Evolutionary conservation across 2,888 invertebrate species (phyloP), one percentile per base, ranked within the genome.

Genomic region (Conus canariensis): DNA sequence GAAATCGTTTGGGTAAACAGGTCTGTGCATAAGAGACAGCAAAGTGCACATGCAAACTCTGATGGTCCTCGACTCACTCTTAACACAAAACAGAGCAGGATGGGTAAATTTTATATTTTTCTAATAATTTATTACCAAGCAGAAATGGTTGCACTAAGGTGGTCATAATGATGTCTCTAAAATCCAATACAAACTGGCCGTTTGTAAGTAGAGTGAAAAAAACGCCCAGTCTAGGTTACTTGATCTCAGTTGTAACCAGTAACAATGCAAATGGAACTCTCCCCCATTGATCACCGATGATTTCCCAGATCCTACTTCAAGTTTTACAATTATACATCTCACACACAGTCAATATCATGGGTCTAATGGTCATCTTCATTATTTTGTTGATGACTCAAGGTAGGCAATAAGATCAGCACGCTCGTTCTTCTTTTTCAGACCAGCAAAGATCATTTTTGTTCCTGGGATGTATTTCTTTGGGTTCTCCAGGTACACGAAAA

Each of bases 401-500:
- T 99, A 99, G 74, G 99, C 98, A 95, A 99, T 99, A 90, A 99
- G 97, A 97, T 99, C 99, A 19, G 97, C 98, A 92, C 99, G 97
- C 94, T 99, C 99, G 91, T 98, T 97, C 77, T 98, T 97, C 97
- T 99, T 99, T 97, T 99, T 99, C 95, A 99, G 97, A 92, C 99
- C 99, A 93, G 99, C 99, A 95, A 99, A 99, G 96, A 99, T 98
- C 99, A 99, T 99, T 97, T 99, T 99, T 93, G 99, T 99, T 94
- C 99, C 99, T 91, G 99, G 99, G 97, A 99, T 99, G 97, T 98
- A 99, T 97, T 99, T 99, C 97, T 99, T 99, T 92, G 99, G 99
- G 96, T 99, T 99, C 96, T 99, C 98, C 95, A 99, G 97, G 97
- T 99, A 99, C 95, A 98, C 98, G 95, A 98, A 99, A 22, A 99